A percentile compares a stretch with the other conserved stretches of the same genome.
Evolutionary conservation across 2,797 vertebrate genomes (phyloP).

Genomic region (Esox lucius): DNA sequence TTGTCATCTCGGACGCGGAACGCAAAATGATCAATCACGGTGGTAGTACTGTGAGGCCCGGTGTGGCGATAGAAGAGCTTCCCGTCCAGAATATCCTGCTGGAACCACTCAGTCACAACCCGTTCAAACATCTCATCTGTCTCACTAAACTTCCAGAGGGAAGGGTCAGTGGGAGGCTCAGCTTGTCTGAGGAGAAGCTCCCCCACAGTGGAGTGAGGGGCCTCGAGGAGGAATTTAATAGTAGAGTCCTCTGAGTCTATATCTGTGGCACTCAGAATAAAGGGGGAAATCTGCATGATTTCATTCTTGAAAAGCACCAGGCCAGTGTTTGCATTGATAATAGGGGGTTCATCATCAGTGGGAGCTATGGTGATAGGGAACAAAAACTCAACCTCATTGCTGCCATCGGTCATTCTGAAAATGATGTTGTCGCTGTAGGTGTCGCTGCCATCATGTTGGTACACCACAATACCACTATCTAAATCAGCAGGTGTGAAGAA

Average conservation of each 20-base stretch:
- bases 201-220: slow-evolving; percentile 69
- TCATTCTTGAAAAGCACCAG: slow-evolving; percentile 81
- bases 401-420: slow-evolving; percentile 82
- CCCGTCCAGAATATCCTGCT: slow-evolving; percentile 86
- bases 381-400: slow-evolving; percentile 84
- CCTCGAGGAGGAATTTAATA: slow-evolving; percentile 80
- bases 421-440: slow-evolving; percentile 88
- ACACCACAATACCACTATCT: slow-evolving; percentile 78
- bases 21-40: slow-evolving; percentile 70
- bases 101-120: slow-evolving; percentile 85
- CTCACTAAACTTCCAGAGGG: slow-evolving; percentile 77
- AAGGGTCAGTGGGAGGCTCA: slow-evolving; percentile 74
- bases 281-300: slow-evolving; percentile 84
- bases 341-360: slow-evolving; percentile 83
- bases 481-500: slow-evolving; percentile 82
- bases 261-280: slow-evolving; percentile 85
- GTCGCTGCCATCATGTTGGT: slow-evolving; percentile 86
- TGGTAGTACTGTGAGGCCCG: slow-evolving; percentile 75
- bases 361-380: slow-evolving; percentile 84
- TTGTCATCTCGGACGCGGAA: slow-evolving; percentile 88
- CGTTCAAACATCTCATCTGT: slow-evolving; percentile 85
- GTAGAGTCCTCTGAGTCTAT: slow-evolving; percentile 86
- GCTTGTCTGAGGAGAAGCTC: slow-evolving; percentile 81
- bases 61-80: slow-evolving; percentile 84
- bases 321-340: slow-evolving; percentile 82